Base-by-base conservation (phyloP, 1,140 invertebrate species). In the Anastrepha ludens region DNA sequence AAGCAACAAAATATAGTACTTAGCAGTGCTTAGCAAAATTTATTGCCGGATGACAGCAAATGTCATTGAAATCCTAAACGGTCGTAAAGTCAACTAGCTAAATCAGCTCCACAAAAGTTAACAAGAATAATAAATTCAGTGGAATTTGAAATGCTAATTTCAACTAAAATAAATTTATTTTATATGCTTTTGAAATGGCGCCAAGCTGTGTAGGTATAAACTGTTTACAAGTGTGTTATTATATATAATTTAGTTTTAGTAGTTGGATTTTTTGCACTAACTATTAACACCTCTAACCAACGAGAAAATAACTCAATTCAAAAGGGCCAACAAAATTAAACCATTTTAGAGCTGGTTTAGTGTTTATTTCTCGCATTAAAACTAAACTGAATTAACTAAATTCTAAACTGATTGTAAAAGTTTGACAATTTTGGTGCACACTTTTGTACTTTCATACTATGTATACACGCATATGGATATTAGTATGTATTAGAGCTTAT, bases 331-430 rank as follows among this genome's bases (percentile, higher is more conserved):
- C 8, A 58, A 81, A 81, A 47, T 55, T 17, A 7, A 81, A n/a
- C 74, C 44, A 81, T 81, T 50, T 81, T 20, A 41, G 6, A 81
- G 47, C 20, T 81, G 17, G 47, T 81, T 81, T 81, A 55, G 55
- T 81, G 47, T 55, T 81, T 81, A 81, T 81, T 81, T 55, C 47
- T 55, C 15, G 47, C 74, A 81, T 50, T 74, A 81, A 81, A 81
- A 81, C 74, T 55, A 17, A 55, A 81, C 17, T 55, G 47, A 55
- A 81, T 81, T 81, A 81, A 81, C 74, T 81, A 81, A 81, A 50
- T 81, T 58, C 39, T 81, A 81, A 81, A 55, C 47, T 81, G 44
- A 81, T 81, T 81, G 55, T 58, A 81, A 81, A 81, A 81, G 74
- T 81, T 81, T 81, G 44, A 9, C n/a, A 6, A 81, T 81, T 58